Conservation (phyloP, 2,888 invertebrate species). For the Polia nebulosa region DNA sequence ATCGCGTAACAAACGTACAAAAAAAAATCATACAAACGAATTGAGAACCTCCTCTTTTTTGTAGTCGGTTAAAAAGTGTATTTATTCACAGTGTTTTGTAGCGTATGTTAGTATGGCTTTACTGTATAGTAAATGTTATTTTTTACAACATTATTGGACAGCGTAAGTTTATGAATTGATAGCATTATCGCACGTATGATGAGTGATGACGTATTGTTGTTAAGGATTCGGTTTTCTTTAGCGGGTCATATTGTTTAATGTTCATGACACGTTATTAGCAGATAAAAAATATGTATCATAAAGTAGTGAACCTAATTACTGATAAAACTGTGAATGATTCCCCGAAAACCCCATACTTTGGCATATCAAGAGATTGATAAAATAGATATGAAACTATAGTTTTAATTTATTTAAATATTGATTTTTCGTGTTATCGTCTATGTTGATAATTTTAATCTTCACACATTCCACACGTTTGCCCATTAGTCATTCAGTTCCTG, state of each 20-base stretch:
- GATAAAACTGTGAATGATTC: conserved; percentile 32
- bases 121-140: too few relatives aligned
- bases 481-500: conserved; percentile 15
- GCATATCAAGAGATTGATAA: conserved; percentile 24
- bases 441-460: conserved; percentile 18
- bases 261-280: conserved; percentile 29
- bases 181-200: neutral
- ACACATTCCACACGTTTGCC: neutral
- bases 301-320: conserved; percentile 14
- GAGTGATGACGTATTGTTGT: conserved; percentile 20
- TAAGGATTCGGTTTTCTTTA: conserved; percentile 7
- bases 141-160: neutral
- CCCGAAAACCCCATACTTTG: conserved; percentile 7
- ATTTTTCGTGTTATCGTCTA: conserved; percentile 14
- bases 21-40: too few relatives aligned
- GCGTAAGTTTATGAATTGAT: neutral
- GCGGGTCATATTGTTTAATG: conserved; percentile 28
- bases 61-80: too few relatives aligned
- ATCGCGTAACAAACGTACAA: too few relatives aligned
- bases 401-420: conserved; percentile 35
- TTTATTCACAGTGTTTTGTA: too few relatives aligned
- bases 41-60: too few relatives aligned
- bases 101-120: too few relatives aligned
- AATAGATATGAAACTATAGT: conserved; percentile 23
- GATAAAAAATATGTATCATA: conserved; percentile 24